Evolutionary conservation across 2,113 vertebrate genomes (phyloP).

Genomic region (Paradisaea rubra): DNA sequence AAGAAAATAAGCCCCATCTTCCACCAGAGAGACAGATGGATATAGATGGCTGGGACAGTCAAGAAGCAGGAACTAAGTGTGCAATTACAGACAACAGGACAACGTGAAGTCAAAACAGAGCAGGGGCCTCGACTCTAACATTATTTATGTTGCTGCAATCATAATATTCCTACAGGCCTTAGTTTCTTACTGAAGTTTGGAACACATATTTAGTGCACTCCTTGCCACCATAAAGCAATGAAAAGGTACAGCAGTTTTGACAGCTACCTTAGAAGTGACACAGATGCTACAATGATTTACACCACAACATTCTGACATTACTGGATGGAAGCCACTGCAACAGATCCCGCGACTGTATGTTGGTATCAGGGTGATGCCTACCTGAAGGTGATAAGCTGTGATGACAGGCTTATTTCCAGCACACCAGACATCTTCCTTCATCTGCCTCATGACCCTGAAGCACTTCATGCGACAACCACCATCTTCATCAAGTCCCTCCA

Average conservation of each 20-base stretch:
- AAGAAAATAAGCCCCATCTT: neutral
- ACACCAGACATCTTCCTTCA: constrained; percentile 85
- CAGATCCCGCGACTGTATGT: neutral
- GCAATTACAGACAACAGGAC: neutral
- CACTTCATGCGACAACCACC: constrained; percentile 80
- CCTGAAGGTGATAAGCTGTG: constrained; percentile 82
- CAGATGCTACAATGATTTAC: neutral
- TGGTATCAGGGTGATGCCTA: neutral
- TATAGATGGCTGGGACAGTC: neutral
- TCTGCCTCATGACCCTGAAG: constrained; percentile 75
- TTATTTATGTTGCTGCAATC: neutral
- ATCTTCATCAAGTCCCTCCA: constrained; percentile 79
- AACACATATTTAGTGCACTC: neutral
- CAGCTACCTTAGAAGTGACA: neutral
- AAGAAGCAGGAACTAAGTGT: neutral
- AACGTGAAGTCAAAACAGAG: neutral
- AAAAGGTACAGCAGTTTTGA: neutral
- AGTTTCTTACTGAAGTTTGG: neutral
- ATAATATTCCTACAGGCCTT: neutral
- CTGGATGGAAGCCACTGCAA: neutral
- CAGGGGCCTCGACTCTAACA: neutral
- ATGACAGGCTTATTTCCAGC: constrained; percentile 75
- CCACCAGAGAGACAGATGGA: neutral
- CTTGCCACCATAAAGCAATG: neutral
- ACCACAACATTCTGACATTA: neutral